phyloP scores from a whole-genome alignment of 2,888 invertebrate species.

The Sinodicranocentrus sp. region DNA sequence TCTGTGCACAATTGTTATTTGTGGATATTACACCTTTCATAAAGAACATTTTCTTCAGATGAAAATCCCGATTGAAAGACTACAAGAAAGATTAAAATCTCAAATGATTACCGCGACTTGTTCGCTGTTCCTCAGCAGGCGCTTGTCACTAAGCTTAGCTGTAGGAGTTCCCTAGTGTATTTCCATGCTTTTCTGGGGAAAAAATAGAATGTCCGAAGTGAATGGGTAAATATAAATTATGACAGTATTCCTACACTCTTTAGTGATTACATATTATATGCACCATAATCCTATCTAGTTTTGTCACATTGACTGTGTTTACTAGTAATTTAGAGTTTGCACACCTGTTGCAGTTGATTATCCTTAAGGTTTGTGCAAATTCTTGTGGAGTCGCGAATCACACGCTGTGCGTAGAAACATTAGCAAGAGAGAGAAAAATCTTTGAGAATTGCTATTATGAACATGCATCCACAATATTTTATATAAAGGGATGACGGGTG shows the following conservation, averaged over 20 bases:
- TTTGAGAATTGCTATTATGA: background rate
- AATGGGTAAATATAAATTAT: background rate
- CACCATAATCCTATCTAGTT: slow-evolving; percentile 1
- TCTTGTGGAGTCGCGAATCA: background rate
- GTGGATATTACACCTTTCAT: no score
- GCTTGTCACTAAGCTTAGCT: background rate
- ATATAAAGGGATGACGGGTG: slow-evolving; percentile 5
- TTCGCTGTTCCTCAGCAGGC: slow-evolving; percentile 34
- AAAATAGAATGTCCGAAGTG: slow-evolving; percentile 34
- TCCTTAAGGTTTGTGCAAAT: background rate
- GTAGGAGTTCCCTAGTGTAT: slow-evolving; percentile 2
- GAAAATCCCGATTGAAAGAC: no score
- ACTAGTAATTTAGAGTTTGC: background rate
- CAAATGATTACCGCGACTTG: background rate
- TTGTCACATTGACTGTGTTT: slow-evolving; percentile 15
- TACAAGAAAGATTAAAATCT: background rate
- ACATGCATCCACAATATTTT: background rate
- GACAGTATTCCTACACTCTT: background rate
- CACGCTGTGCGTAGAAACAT: background rate
- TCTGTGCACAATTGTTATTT: no score
- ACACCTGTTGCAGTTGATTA: background rate
- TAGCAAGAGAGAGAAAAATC: background rate
- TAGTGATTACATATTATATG: slow-evolving; percentile 5
- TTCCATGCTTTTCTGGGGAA: slow-evolving; percentile 32
- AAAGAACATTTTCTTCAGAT: no score